Conservation (phyloP, 2,797 vertebrate species). For the Caiman crocodilus region DNA sequence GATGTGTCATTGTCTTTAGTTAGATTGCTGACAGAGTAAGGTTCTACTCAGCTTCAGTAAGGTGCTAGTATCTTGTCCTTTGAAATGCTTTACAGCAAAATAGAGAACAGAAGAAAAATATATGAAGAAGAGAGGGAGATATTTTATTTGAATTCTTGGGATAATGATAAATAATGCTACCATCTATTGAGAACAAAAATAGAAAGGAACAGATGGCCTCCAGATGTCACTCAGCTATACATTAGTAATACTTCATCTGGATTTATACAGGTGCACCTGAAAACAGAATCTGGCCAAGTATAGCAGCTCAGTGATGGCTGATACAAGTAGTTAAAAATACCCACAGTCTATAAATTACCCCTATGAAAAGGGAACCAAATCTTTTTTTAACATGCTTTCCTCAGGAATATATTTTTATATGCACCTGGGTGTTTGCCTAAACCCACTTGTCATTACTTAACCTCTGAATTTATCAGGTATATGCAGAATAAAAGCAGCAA, state of each 20-base stretch:
- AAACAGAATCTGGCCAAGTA: not conserved
- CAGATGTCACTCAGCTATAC: not conserved
- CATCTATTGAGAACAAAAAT: not conserved
- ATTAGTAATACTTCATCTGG: not conserved
- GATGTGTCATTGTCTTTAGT: not conserved
- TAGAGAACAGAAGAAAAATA: not conserved
- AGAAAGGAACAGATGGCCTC: not conserved
- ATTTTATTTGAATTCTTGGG: not conserved
- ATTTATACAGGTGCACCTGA: not conserved
- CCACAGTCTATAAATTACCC: conserved; percentile 68
- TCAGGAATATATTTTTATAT: conserved; percentile 58
- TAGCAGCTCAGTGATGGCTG: conserved; percentile 37
- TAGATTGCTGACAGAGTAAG: not conserved
- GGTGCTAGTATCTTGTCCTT: not conserved
- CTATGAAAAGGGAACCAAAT: conserved; percentile 70
- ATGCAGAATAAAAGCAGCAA: conserved; percentile 70
- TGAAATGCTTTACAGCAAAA: not conserved
- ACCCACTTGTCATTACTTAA: conserved; percentile 65
- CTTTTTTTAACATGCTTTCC: conserved; percentile 49
- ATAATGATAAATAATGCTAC: not conserved
- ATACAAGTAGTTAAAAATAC: conserved; percentile 58
- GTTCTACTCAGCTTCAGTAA: not conserved
- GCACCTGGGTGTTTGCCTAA: conserved; percentile 49
- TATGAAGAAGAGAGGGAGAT: not conserved
- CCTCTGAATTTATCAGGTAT: conserved; percentile 66